These are phyloP conservation scores for Cheilosia urbana DNA, from an alignment of 2,888 invertebrate species.

Conservation along the genomic window DNA sequence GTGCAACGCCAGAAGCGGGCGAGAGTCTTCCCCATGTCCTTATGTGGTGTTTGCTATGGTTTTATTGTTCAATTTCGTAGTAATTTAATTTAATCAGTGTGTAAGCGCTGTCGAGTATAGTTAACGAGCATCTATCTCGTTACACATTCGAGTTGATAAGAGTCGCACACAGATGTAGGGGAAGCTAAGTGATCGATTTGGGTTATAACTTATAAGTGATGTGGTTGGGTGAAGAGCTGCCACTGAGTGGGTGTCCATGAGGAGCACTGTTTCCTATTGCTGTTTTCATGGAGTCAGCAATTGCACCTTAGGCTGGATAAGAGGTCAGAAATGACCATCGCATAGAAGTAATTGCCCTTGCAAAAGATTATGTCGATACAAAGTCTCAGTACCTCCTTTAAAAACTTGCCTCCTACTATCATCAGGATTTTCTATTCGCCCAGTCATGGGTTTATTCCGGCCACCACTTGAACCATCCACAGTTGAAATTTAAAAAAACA, in stretches of 20 bases:
- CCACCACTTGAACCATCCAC: too few relatives aligned
- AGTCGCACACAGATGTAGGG: conserved; percentile 17
- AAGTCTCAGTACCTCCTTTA: too few relatives aligned
- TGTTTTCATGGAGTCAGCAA: neutral
- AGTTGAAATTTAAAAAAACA: too few relatives aligned
- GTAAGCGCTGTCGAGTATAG: conserved; percentile 36
- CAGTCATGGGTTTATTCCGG: too few relatives aligned
- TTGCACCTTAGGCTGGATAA: too few relatives aligned
- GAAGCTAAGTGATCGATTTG: conserved; percentile 15
- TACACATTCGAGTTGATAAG: conserved; percentile 37
- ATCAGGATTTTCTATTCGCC: too few relatives aligned
- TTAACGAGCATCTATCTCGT: conserved; percentile 47
- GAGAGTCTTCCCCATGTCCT: conserved; percentile 21
- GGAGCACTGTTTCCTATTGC: neutral
- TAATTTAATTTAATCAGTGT: conserved; percentile 60
- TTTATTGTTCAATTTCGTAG: conserved; percentile 56
- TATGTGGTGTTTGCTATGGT: conserved; percentile 34
- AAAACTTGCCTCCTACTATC: too few relatives aligned
- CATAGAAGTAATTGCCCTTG: too few relatives aligned
- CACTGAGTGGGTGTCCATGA: conserved; percentile 13
- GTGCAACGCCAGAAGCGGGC: conserved; percentile 25
- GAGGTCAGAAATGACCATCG: too few relatives aligned
- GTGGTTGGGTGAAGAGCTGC: neutral
- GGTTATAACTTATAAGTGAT: conserved; percentile 2
- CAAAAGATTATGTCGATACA: too few relatives aligned